Base-by-base conservation (phyloP, 2,113 vertebrate species). In the human region DNA sequence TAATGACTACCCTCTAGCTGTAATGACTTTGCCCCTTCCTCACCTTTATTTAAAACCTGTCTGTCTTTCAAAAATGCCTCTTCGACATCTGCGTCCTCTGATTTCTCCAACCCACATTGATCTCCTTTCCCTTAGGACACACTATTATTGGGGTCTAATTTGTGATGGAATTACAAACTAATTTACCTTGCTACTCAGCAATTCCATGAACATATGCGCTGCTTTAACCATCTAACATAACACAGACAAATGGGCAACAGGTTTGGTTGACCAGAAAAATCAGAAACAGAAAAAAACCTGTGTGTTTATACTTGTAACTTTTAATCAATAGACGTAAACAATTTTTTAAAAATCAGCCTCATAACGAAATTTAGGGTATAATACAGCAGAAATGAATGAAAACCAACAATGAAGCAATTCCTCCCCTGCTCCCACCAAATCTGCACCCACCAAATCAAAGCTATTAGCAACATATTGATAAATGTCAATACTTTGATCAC, bases 141-240 rank as follows among this genome's bases (percentile, higher is more conserved):
- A 18, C 20, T 4, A 4, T 45, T 43, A n/a, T n/a, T 27, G 35
- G 12, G 11, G 8, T 48, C 38, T 57, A 10, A 55, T 8, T 14
- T 5, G 13, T 22, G 79, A 66, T 12, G 1, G 22, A 13, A 40
- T 66, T 16, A 4, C 50, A 22, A 8, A 14, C 43, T 43, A 22
- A 55, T 30, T 11, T 22, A 14, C n/a, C 3, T 2, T 18, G 45
- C 55, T n/a, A 2, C 55, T 35, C 32, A 43, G 66, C 25, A 20
- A 75, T 64, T 43, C 27, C 9, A 5, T 4, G n/a, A 32, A 35
- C 3, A 0, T 4, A 3, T 0, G 27, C 0, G 2, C 35, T 9
- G 12, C 48, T 48, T 35, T 27, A 82, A n/a, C 52, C 43, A 0
- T n/a, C 13, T 55, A 10, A 12, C 11, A 30, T 2, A 20, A 66